phyloP scores from a whole-genome alignment of 1,140 invertebrate species.

The Trinorchestia longiramus region DNA sequence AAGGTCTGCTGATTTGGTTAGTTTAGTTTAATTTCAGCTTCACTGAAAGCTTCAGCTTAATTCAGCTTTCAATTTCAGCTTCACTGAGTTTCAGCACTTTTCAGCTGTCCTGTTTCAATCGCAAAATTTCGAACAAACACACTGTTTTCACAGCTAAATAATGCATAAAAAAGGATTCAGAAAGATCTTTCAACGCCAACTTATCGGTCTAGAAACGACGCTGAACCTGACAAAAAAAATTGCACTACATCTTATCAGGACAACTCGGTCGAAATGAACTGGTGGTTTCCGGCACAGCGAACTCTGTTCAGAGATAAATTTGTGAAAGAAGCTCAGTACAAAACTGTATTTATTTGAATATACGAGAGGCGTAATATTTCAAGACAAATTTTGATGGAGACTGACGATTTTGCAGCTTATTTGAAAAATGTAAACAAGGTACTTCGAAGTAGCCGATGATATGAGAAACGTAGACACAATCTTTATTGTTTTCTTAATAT shows the following conservation, averaged over 20 bases:
- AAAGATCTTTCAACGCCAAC: neutral
- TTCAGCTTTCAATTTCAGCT: too few relatives aligned
- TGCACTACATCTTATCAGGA: neutral
- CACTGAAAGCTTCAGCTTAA: too few relatives aligned
- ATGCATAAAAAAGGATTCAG: neutral
- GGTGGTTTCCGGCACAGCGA: neutral
- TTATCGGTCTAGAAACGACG: neutral
- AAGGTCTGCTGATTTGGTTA: too few relatives aligned
- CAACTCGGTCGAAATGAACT: neutral
- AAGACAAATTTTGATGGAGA: neutral
- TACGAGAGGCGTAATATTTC: neutral
- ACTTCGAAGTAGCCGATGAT: neutral
- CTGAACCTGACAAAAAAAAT: neutral
- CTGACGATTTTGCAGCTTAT: neutral
- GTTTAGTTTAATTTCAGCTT: neutral
- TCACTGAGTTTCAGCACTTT: too few relatives aligned
- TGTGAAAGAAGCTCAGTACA: neutral
- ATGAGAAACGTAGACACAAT: neutral
- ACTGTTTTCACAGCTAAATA: neutral
- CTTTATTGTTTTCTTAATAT: neutral
- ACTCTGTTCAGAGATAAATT: neutral
- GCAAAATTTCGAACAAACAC: neutral
- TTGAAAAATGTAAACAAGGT: neutral
- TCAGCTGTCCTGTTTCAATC: neutral
- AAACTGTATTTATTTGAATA: neutral